Evolutionary conservation across 2,797 vertebrate genomes (phyloP).

Genomic region (Eurystomus glaucurus): DNA sequence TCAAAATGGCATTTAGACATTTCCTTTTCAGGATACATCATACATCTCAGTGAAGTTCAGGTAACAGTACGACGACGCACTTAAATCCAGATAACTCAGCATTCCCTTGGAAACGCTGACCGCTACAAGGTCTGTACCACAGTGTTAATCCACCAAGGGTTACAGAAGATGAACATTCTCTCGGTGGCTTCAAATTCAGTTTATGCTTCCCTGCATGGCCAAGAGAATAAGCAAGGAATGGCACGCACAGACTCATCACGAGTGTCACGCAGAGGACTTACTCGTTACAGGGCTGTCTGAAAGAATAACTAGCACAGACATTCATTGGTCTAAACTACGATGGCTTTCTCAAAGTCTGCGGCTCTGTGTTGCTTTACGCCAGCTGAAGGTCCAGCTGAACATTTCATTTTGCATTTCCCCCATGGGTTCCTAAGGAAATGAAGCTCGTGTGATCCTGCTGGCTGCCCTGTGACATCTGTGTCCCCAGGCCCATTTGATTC

Average conservation of each 20-base stretch:
- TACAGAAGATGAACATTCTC: background rate
- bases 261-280: background rate
- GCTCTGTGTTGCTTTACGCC: background rate
- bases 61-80: background rate
- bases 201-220: background rate
- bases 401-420: background rate
- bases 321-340: background rate
- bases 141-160: background rate
- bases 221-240: background rate
- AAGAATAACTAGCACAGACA: background rate
- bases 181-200: background rate
- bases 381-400: background rate
- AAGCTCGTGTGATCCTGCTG: background rate
- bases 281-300: background rate
- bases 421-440: background rate
- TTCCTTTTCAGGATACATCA: background rate
- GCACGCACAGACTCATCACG: accelerated
- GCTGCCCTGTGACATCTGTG: background rate
- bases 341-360: background rate
- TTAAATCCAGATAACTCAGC: background rate
- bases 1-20: background rate
- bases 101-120: background rate
- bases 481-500: background rate
- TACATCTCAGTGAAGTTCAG: background rate
- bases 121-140: background rate